Evolutionary conservation across 2,113 vertebrate genomes (phyloP), one percentile per base, ranked within the genome.

Genomic region (Oryzias melastigma): DNA sequence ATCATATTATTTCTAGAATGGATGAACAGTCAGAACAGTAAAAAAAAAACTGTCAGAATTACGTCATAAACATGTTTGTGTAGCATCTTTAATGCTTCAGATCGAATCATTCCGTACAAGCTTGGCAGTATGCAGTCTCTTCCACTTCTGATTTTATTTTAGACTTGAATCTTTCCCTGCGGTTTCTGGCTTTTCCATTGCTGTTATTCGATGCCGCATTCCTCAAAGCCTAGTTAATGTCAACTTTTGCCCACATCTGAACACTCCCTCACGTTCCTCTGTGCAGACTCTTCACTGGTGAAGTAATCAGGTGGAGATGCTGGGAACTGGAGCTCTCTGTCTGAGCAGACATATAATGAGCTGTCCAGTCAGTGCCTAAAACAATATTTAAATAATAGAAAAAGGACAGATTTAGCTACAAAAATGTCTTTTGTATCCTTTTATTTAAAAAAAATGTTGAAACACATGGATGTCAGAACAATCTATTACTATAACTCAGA

Each of bases 181-280:
- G 6, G 14, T 71, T 59, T 58, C 72, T 70, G 71, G 58, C 65
- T 70, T 78, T 72, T 72, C 76, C 73, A 76, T 65, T 4, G n/a
- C 54, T 15, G 25, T 59, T 82, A 52, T 56, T 77, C 49, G 54
- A 72, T 56, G 65, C 80, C 20, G 58, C 85, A 81, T 84, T 78
- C 81, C 78, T 73, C 61, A 53, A 69, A 73, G 57, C 40, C 69
- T 58, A 80, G 54, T 83, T 79, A 66, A 86, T 52, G 78, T 78
- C 72, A 81, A 58, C 67, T 73, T 78, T 77, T 69, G 77, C 70
- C 80, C 77, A 67, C 68, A 72, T 77, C 15, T 57, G 49, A 70
- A 73, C 84, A 74, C 83, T 83, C 87, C 87, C 84, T 52, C 19
- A 68, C 72, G 84, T 86, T 87, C 84, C 51, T 85, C 56, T 42